Evolutionary conservation across 2,113 vertebrate genomes (phyloP), one percentile per base, ranked within the genome.

Genomic region (Syngnathus floridae): DNA sequence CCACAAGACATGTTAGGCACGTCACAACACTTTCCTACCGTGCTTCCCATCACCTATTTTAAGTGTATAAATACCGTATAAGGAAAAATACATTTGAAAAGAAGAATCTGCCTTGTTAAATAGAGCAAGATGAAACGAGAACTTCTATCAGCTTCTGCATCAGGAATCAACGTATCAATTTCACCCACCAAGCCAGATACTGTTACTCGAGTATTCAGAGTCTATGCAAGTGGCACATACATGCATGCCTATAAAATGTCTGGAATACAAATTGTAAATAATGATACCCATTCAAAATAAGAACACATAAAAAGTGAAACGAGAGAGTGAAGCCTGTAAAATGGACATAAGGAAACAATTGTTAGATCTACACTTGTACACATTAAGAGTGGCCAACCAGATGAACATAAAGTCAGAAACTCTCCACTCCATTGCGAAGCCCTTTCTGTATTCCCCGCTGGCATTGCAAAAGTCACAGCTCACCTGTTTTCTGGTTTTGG

Each of bases 1-100:
- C 87, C 87, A 89, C 45, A 63, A 77, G 78, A 83, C 46, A 62
- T 26, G 82, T 87, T 85, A 80, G 77, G 74, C 72, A 68, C 68
- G 71, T 77, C 64, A 84, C 77, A 81, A 69, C 69, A 73, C 56
- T 70, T 81, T 75, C 66, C 46, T 66, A 40, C 43, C 19, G 58
- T 73, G 65, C 80, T 76, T 66, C 66, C 65, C 74, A 76, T 80
- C 69, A 64, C 69, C 65, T 66, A 35, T 65, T 48, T 82, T 80
- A 82, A 76, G 72, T 55, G 52, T 59, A 69, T 69, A 77, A 78
- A 88, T 70, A 31, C 26, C 26, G 26, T 31, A 84, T 71, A 68
- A 67, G 72, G 74, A 17, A 51, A 21, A 21, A 75, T 70, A 82
- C 72, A 76, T 83, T 80, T 72, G 16, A 49, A 76, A 85, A 72